These are phyloP conservation scores for Empis stercorea DNA, from an alignment of 2,888 invertebrate species.

Conservation along the genomic window DNA sequence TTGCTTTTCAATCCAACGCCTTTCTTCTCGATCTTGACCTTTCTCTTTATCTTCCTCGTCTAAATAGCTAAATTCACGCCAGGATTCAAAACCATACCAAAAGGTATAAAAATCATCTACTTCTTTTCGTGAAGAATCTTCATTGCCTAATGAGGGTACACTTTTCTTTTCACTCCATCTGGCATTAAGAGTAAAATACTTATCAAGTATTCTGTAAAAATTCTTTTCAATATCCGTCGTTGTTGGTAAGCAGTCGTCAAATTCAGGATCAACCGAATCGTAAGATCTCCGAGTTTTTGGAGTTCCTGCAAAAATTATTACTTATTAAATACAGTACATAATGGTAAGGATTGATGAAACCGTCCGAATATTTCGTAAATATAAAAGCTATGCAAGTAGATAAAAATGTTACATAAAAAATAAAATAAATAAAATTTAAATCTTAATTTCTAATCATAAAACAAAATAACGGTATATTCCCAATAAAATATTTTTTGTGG, in stretches of 20 bases:
- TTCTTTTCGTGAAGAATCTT: conserved; percentile 62
- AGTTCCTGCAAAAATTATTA: conserved; percentile 42
- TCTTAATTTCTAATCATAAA: too few species aligned
- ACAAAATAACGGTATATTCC: too few species aligned
- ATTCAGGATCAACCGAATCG: conserved; percentile 92
- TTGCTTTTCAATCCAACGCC: conserved; percentile 96
- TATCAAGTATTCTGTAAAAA: conserved; percentile 56
- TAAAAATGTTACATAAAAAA: too few species aligned
- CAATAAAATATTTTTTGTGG: too few species aligned
- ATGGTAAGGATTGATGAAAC: too few species aligned
- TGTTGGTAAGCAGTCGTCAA: conserved; percentile 78
- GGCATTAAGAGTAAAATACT: conserved; percentile 63
- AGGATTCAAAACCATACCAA: conserved; percentile 98
- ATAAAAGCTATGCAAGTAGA: too few species aligned
- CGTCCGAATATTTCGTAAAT: too few species aligned
- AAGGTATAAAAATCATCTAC: conserved; percentile 94
- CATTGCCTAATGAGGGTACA: conserved; percentile 68
- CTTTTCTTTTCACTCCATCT: conserved; percentile 84
- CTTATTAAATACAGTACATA: too few species aligned
- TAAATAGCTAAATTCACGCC: conserved; percentile 97
- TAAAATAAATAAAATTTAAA: too few species aligned
- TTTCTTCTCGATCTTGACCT: conserved; percentile 90
- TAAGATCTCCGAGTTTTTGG: conserved; percentile 73
- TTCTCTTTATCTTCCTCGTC: conserved; percentile 99
- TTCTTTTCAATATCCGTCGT: conserved; percentile 62